A percentile compares a stretch with the other conserved stretches of the same genome.
Evolutionary conservation across 2,113 vertebrate genomes (phyloP).

Genomic region (Synodontis membranacea): DNA sequence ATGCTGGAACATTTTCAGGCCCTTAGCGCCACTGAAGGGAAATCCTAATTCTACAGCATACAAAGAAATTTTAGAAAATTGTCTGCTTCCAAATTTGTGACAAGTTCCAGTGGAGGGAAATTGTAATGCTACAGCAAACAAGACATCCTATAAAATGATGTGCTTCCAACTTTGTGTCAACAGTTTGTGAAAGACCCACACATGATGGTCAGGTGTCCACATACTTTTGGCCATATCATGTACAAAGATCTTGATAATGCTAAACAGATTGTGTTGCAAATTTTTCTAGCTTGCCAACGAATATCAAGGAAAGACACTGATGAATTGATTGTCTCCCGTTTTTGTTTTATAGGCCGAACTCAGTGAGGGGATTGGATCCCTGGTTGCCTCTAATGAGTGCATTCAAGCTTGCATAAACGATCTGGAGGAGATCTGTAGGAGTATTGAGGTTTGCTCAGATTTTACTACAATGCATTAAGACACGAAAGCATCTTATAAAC

Average conservation of each 20-base stretch:
- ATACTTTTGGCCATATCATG: not conserved
- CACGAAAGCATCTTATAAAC: not conserved
- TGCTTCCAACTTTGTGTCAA: too few relatives aligned
- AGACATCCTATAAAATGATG: too few relatives aligned
- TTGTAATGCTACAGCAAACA: too few relatives aligned
- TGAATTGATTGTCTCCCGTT: not conserved
- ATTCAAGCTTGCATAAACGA: constrained; percentile 64
- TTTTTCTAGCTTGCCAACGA: not conserved
- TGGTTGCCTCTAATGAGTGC: constrained; percentile 63
- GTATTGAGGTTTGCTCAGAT: constrained; percentile 67
- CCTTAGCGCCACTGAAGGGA: too few relatives aligned
- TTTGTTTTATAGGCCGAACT: constrained; percentile 67
- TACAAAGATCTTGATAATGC: not conserved
- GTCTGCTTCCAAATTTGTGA: not conserved
- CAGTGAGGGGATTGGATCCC: constrained; percentile 61
- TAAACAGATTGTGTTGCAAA: not conserved
- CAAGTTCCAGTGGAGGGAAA: too few relatives aligned
- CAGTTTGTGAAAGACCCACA: not conserved
- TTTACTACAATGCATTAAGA: not conserved
- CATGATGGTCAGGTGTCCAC: not conserved
- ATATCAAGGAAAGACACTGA: not conserved
- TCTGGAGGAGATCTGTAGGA: constrained; percentile 68
- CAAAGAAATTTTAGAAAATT: not conserved
- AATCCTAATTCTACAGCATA: too few relatives aligned
- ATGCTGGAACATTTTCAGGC: not conserved